A percentile compares a stretch with the other conserved stretches of the same genome.
Conservation (phyloP, 2,113 vertebrate species). For the Takifugu flavidus region DNA sequence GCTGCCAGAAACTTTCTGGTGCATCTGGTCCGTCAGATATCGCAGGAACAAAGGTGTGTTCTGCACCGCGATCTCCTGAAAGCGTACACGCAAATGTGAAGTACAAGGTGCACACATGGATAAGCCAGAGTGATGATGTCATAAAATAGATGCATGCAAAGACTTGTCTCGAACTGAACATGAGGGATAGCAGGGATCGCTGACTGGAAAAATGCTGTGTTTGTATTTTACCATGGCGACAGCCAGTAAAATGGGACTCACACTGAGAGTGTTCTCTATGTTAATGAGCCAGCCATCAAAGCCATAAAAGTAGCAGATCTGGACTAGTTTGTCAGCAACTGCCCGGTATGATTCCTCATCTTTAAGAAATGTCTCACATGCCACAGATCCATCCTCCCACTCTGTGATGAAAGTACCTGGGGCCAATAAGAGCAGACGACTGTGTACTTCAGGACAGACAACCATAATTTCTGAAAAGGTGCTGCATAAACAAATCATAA, state of each 20-base stretch:
- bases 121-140: no score
- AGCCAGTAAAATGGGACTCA: constrained; percentile 64
- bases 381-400: constrained; percentile 75
- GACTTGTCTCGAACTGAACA: no score
- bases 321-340: constrained; percentile 82
- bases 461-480: neutral
- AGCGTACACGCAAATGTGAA: neutral
- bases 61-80: constrained; percentile 68
- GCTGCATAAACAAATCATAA: no score
- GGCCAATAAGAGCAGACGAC: neutral
- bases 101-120: neutral
- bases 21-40: constrained; percentile 81
- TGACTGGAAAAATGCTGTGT: neutral
- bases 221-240: neutral
- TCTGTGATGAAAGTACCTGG: constrained; percentile 96
- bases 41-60: constrained; percentile 79
- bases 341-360: constrained; percentile 71
- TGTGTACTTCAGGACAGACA: neutral
- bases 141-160: no score
- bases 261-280: constrained; percentile 87
- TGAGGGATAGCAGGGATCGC: no score
- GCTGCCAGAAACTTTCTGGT: constrained; percentile 72
- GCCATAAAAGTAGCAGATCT: constrained; percentile 77
- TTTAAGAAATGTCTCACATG: constrained; percentile 84
- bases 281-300: constrained; percentile 97